Percentiles rank a stretch among this genome's conserved stretches.
phyloP scores from a whole-genome alignment of 1,140 invertebrate genomes.

The Neomicropteryx cornuta region DNA sequence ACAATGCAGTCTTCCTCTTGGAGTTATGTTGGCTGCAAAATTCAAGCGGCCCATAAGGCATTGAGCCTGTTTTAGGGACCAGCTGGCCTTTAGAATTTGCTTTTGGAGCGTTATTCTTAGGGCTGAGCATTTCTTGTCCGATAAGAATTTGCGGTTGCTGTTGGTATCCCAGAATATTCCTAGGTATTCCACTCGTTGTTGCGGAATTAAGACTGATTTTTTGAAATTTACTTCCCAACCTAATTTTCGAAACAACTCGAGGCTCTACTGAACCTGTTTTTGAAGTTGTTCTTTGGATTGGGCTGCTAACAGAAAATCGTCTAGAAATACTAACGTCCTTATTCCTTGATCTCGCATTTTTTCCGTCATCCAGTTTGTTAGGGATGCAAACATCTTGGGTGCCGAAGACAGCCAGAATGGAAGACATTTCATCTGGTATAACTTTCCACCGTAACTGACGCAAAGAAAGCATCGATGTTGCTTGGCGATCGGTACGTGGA shows the following conservation, averaged over 20 bases:
- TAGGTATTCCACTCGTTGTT: constrained; percentile 3
- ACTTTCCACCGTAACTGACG: too few species aligned
- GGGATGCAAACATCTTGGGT: constrained; percentile 13
- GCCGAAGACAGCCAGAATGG: constrained; percentile 18
- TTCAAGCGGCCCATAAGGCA: constrained; percentile 20
- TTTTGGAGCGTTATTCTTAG: background rate
- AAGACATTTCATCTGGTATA: constrained; percentile 18
- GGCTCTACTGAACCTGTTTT: too few species aligned
- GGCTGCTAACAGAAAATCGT: constrained; percentile 18
- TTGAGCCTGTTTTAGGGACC: constrained; percentile 17
- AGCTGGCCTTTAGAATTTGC: constrained; percentile 7
- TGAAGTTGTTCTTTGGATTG: too few species aligned
- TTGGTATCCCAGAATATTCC: constrained; percentile 6
- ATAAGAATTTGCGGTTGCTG: constrained; percentile 1
- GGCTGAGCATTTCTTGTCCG: constrained; percentile 1
- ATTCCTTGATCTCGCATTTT: constrained; percentile 16
- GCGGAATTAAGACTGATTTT: background rate
- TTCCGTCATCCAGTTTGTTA: constrained; percentile 20
- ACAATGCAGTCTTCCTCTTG: constrained; percentile 27
- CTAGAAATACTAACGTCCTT: constrained; percentile 16
- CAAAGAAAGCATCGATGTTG: constrained; percentile 15
- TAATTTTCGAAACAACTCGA: too few species aligned
- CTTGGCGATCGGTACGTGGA: constrained; percentile 20
- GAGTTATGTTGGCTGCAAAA: constrained; percentile 38
- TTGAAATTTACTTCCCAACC: too few species aligned